A percentile compares a stretch with the other conserved stretches of the same genome.
These are phyloP conservation scores for Heliconius charithonia DNA, from an alignment of 2,888 invertebrate species.

Conservation along the genomic window DNA sequence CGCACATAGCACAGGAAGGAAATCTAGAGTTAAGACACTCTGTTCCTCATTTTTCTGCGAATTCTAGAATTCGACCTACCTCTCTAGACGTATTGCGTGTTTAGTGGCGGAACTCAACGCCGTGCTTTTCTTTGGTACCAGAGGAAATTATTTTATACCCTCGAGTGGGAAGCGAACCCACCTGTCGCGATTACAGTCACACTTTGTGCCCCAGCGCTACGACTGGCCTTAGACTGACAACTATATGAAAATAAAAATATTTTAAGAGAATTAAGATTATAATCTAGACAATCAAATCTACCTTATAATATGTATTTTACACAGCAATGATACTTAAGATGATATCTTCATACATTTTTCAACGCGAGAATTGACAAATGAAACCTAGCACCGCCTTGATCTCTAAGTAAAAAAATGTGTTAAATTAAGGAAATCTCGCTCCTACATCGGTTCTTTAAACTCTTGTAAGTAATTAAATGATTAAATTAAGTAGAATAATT, in stretches of 20 bases:
- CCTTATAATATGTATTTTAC: constrained; percentile 24
- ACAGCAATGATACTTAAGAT: constrained; percentile 30
- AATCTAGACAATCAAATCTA: constrained; percentile 36
- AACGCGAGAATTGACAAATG: constrained; percentile 42
- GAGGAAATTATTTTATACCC: too few species aligned
- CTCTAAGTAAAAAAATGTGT: constrained; percentile 25
- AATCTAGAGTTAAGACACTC: too few species aligned
- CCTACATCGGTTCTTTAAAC: constrained; percentile 4
- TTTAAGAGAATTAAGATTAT: not conserved
- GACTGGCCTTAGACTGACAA: not conserved
- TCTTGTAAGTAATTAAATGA: not conserved
- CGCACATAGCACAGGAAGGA: too few species aligned
- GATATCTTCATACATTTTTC: constrained; percentile 42
- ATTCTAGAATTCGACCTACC: too few species aligned
- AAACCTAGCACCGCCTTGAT: constrained; percentile 37
- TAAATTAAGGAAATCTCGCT: constrained; percentile 7
- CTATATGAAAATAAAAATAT: not conserved
- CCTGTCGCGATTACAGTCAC: too few species aligned
- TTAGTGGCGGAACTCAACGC: too few species aligned
- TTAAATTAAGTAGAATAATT: not conserved
- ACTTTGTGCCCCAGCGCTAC: too few species aligned
- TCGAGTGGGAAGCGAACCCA: too few species aligned
- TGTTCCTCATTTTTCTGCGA: too few species aligned
- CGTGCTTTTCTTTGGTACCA: too few species aligned
- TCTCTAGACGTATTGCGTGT: too few species aligned